These are phyloP conservation scores for Drosophila subobscura DNA, from an alignment of 1,140 invertebrate genomes.

Conservation along the genomic window DNA sequence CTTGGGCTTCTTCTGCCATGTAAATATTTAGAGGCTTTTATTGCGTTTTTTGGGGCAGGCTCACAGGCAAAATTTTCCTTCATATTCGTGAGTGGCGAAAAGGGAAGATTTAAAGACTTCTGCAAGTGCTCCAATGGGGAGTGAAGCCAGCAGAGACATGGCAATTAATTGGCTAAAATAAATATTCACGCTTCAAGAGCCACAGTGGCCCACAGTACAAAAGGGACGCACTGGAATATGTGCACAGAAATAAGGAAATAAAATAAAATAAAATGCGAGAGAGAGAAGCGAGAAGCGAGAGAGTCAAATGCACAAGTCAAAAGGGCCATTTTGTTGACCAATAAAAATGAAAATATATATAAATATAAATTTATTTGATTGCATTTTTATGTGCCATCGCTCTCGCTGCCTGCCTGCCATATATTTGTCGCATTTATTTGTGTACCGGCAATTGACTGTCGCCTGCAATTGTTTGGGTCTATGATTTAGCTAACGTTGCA, in stretches of 20 bases:
- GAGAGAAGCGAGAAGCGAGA: conserved; percentile 36
- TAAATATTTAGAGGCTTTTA: conserved; percentile 76
- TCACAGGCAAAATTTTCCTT: conserved; percentile 21
- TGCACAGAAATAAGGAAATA: conserved; percentile 31
- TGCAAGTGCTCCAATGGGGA: background rate
- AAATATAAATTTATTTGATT: conserved; percentile 62
- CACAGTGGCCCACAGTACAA: conserved; percentile 6
- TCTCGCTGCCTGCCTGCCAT: conserved; percentile 11
- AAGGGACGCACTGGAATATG: too few relatives aligned
- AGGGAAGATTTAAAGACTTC: conserved; percentile 21
- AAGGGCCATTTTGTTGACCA: conserved; percentile 51
- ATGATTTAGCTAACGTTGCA: conserved; percentile 52
- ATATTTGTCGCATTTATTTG: conserved; percentile 46
- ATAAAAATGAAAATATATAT: conserved; percentile 64
- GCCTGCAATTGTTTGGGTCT: conserved; percentile 46
- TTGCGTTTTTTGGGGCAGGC: conserved; percentile 56
- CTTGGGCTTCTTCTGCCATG: too few relatives aligned
- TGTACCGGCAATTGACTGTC: conserved; percentile 45
- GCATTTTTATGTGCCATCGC: conserved; percentile 42
- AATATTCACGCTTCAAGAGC: conserved; percentile 19
- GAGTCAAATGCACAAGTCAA: conserved; percentile 56
- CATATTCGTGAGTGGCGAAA: conserved; percentile 32
- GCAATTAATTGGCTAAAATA: conserved; percentile 46
- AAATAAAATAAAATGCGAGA: conserved; percentile 40
- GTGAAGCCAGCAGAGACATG: conserved; percentile 13